Percentiles rank a stretch among this genome's conserved stretches.
These are phyloP conservation scores for Dorcus hopei DNA, from an alignment of 2,888 invertebrate genomes.

Conservation along the genomic window DNA sequence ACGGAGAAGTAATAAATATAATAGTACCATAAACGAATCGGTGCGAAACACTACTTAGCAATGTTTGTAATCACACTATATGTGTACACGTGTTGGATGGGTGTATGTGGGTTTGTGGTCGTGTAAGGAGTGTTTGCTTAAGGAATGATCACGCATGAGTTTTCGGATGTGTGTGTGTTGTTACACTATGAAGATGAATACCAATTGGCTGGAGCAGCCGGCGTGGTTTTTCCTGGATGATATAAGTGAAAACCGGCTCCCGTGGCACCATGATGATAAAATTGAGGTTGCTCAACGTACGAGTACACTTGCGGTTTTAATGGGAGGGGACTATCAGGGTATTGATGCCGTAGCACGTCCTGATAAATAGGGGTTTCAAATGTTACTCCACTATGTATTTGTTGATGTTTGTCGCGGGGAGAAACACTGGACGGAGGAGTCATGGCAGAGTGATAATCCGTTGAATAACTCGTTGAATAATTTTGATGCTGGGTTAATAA, in stretches of 20 bases:
- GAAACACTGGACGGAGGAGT: slow-evolving; percentile 97
- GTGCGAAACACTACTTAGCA: no score
- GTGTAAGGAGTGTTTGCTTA: no score
- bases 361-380: slow-evolving; percentile 50
- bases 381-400: slow-evolving; percentile 54
- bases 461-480: slow-evolving; percentile 62
- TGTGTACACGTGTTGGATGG: no score
- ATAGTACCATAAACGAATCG: no score
- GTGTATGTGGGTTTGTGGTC: no score
- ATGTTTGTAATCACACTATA: no score
- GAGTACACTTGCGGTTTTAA: slow-evolving; percentile 89
- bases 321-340: slow-evolving; percentile 68
- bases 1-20: no score
- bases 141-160: no score
- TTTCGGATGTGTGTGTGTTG: slow-evolving; percentile 13
- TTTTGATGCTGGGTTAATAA: slow-evolving; percentile 56
- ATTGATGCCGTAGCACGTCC: slow-evolving; percentile 59
- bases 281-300: slow-evolving; percentile 76
- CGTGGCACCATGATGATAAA: slow-evolving; percentile 67
- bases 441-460: slow-evolving; percentile 85
- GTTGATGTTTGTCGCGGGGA: slow-evolving; percentile 79
- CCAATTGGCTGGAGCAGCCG: slow-evolving; percentile 48
- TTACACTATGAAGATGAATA: slow-evolving; percentile 49
- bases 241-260: slow-evolving; percentile 78
- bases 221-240: slow-evolving; percentile 67